phyloP scores from a whole-genome alignment of 2,797 vertebrate genomes.

The Darevskia nairensis region DNA sequence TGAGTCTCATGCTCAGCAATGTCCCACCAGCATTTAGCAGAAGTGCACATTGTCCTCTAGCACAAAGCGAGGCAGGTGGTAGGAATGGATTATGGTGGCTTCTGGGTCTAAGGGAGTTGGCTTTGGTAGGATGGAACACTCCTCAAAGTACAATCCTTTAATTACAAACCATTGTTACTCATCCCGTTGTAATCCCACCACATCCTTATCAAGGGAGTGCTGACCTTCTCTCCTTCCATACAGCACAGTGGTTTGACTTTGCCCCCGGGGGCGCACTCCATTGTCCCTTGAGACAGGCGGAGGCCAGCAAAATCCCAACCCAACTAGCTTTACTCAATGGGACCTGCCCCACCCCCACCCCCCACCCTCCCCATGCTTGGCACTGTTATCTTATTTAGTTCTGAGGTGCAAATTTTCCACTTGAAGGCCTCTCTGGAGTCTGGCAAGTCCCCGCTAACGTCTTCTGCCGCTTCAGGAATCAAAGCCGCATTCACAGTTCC shows the following conservation, averaged over 20 bases:
- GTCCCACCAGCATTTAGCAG: no score
- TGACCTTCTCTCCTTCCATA: no score
- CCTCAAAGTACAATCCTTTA: constrained; percentile 35
- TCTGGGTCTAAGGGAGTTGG: neutral
- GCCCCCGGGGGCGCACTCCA: neutral
- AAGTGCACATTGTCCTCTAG: no score
- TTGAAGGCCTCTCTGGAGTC: constrained; percentile 16
- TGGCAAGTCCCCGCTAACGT: neutral
- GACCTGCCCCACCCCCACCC: no score
- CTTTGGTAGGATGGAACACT: neutral
- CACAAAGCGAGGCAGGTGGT: no score
- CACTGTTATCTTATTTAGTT: constrained; percentile 8
- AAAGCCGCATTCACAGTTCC: neutral
- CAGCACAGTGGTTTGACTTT: neutral
- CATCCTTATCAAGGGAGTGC: no score
- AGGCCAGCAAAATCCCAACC: no score
- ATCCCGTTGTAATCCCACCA: constrained; percentile 46
- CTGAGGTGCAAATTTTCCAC: constrained; percentile 38
- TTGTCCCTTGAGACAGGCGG: no score
- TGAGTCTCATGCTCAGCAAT: no score
- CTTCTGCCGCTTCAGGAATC: constrained; percentile 1
- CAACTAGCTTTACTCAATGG: constrained; percentile 37
- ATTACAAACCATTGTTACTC: constrained; percentile 50
- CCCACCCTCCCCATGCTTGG: neutral
- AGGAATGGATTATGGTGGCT: neutral